Percentiles rank a stretch among this genome's conserved stretches.
Conservation (phyloP, 2,888 invertebrate genomes). For the Abrostola tripartita region DNA sequence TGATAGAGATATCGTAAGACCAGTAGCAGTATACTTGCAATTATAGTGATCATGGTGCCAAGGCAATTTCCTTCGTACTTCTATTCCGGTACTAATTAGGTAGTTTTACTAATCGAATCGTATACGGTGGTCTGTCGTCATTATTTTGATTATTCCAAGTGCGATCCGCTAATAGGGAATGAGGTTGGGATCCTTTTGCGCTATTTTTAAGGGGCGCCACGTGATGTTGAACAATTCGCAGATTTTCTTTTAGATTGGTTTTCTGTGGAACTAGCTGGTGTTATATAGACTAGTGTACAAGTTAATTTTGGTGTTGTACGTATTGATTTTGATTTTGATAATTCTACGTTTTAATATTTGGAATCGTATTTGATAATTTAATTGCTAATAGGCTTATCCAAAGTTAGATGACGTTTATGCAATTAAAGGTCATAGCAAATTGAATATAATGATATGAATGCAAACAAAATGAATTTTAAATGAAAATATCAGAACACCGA, state of each 20-base stretch:
- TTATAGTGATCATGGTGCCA: constrained; percentile 78
- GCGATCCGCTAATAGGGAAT: constrained; percentile 73
- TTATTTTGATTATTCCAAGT: constrained; percentile 81
- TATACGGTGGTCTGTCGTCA: constrained; percentile 77
- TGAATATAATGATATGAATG: no score
- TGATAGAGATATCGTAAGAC: constrained; percentile 78
- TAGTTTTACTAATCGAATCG: constrained; percentile 83
- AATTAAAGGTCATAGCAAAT: no score
- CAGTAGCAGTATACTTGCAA: constrained; percentile 79
- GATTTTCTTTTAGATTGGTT: constrained; percentile 1
- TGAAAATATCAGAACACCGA: no score
- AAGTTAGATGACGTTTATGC: no score
- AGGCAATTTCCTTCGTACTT: constrained; percentile 80
- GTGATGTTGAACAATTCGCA: constrained; percentile 22
- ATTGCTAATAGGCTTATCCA: no score
- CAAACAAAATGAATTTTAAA: no score
- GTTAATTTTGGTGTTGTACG: no score
- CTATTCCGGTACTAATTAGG: constrained; percentile 81
- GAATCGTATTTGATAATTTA: no score
- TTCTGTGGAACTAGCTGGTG: neutral
- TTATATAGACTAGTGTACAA: no score
- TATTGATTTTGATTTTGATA: no score
- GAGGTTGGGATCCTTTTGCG: constrained; percentile 48
- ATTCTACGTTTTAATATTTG: no score
- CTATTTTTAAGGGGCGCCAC: constrained; percentile 51